Percentiles rank a stretch among this genome's conserved stretches.
Evolutionary conservation across 2,113 vertebrate genomes (phyloP).

Genomic region (Mobula hypostoma): DNA sequence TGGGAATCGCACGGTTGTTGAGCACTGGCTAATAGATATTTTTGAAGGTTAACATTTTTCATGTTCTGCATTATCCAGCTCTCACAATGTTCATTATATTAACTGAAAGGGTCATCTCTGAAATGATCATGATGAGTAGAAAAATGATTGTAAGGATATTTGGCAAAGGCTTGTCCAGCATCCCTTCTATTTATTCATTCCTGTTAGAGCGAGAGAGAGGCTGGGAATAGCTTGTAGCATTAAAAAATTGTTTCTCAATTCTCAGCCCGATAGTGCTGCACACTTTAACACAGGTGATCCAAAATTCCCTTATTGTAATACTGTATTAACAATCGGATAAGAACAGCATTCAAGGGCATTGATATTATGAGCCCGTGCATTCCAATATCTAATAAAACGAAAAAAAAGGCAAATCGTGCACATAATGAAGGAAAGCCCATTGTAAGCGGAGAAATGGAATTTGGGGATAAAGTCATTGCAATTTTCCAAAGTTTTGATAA

Average conservation of each 20-base stretch:
- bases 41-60: slow-evolving; percentile 23
- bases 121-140: neutral
- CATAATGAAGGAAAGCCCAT: neutral
- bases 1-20: neutral
- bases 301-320: neutral
- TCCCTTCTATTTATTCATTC: neutral
- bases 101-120: neutral
- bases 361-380: neutral
- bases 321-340: neutral
- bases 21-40: neutral
- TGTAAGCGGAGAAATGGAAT: neutral
- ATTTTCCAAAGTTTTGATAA: neutral
- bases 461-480: neutral
- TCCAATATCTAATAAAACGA: neutral
- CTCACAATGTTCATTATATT: neutral
- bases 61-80: neutral
- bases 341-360: neutral
- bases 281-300: neutral
- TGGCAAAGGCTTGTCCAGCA: neutral
- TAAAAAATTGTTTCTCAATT: neutral
- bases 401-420: neutral
- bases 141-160: neutral
- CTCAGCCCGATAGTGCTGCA: no score
- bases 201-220: neutral
- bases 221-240: neutral